Base-by-base conservation (phyloP, 2,888 invertebrate species). In the Hymenopus coronatus region DNA sequence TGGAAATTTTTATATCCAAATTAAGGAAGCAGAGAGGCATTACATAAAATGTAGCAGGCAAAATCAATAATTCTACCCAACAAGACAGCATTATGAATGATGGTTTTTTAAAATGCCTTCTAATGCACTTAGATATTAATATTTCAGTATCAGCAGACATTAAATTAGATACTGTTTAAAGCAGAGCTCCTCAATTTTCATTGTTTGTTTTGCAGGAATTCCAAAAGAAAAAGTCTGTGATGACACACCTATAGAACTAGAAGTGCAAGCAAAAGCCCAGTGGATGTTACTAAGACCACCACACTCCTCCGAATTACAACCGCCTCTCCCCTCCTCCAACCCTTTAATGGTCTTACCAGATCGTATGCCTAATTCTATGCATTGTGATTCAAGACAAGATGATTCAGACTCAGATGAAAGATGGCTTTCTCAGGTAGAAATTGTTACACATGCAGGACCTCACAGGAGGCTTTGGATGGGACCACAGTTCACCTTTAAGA, bases 401-500 rank as follows among this genome's bases (percentile, higher is more conserved):
- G 92, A 93, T 88, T 91, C 91, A 83, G 90, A 91, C 89, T 94
- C 92, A 92, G 96, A 97, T 92, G 98, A 98, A 93, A 96, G 97
- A 90, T 99, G 99, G 99, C 94, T 98, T 91, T 97, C 98, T 89
- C 98, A 99, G 94, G 99, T 99, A 88, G 99, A 99, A 94, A 99
- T 99, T 90, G 96, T 98, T 91, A 99, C 99, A 7, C 99, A 99
- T 94, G 97, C 98, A 7, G 99, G 99, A 28, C 99, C 99, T 14
- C 98, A 98, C 93, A 96, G 97, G 85, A 95, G 98, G 30, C 95
- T 99, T 33, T 99, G 99, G 99, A 99, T 99, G 98, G 99, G 99
- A 15, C 99, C 99, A n/a, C 99, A 99, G 94, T 99, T 99, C 93
- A 97, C 97, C 46, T 99, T 99, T 94, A 99, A 98, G 94, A 98